These are phyloP conservation scores for Actinemys pallida DNA, from an alignment of 2,113 vertebrate species.

Conservation along the genomic window DNA sequence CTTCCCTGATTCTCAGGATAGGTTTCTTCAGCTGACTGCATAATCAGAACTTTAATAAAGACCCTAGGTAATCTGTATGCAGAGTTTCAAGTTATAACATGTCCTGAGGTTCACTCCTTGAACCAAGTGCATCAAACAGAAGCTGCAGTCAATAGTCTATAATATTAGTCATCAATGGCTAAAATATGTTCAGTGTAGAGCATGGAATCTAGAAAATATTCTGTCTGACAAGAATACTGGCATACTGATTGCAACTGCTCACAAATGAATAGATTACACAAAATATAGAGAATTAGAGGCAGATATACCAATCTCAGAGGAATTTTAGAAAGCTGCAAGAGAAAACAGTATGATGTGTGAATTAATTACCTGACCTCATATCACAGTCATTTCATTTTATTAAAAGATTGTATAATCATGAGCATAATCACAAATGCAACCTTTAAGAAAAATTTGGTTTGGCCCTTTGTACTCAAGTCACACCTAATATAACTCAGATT, in stretches of 20 bases:
- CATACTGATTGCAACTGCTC: background rate
- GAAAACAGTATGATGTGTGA: slow-evolving; percentile 42
- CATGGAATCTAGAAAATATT: background rate
- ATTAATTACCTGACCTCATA: slow-evolving; percentile 66
- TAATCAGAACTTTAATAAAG: background rate
- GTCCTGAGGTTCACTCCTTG: background rate
- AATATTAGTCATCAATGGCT: background rate
- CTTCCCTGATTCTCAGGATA: background rate
- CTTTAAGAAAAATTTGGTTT: slow-evolving; percentile 63
- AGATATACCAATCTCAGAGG: background rate
- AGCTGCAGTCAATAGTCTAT: background rate
- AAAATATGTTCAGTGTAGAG: background rate
- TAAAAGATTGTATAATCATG: slow-evolving; percentile 59
- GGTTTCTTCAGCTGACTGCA: background rate
- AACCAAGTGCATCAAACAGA: background rate
- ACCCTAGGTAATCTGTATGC: background rate
- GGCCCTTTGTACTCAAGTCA: slow-evolving; percentile 45
- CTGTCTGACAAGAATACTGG: slow-evolving; percentile 14
- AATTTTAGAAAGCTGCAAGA: slow-evolving; percentile 58
- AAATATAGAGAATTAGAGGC: background rate
- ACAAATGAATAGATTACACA: slow-evolving; percentile 27
- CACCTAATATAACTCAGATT: slow-evolving; percentile 44
- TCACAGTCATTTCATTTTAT: slow-evolving; percentile 51
- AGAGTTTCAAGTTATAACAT: background rate
- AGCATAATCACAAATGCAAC: slow-evolving; percentile 39